These are phyloP conservation scores for Chymomyza procnemis DNA, from an alignment of 2,888 invertebrate genomes.

Conservation along the genomic window DNA sequence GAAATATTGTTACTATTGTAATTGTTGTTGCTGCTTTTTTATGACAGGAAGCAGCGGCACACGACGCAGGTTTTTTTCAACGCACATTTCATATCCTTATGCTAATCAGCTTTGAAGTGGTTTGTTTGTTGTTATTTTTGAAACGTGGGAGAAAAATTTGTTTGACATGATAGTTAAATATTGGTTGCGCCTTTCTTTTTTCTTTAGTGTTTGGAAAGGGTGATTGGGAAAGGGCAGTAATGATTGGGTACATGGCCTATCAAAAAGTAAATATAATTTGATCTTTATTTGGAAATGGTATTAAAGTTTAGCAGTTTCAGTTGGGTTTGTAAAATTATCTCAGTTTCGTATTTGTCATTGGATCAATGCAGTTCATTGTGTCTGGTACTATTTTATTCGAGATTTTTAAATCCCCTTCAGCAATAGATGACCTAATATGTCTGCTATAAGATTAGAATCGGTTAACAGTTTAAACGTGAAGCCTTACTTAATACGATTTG, in stretches of 20 bases:
- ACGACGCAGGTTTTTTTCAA: slow-evolving; percentile 47
- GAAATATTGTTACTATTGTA: slow-evolving; percentile 54
- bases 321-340: neutral
- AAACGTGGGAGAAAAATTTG: slow-evolving; percentile 42
- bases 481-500: too few species aligned
- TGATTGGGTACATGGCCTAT: neutral
- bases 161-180: slow-evolving; percentile 47
- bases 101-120: slow-evolving; percentile 54
- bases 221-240: neutral
- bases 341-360: too few species aligned
- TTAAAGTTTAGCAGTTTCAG: neutral
- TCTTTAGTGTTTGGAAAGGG: neutral
- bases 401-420: too few species aligned
- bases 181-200: slow-evolving; percentile 15
- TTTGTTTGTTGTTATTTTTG: slow-evolving; percentile 27
- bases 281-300: neutral
- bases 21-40: slow-evolving; percentile 47
- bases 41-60: slow-evolving; percentile 65
- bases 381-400: too few species aligned
- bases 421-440: too few species aligned
- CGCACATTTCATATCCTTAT: slow-evolving; percentile 63
- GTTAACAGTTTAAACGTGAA: too few species aligned
- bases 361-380: too few species aligned
- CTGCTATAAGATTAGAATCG: too few species aligned
- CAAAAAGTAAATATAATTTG: neutral